Percentiles rank a stretch among this genome's conserved stretches.
These are phyloP conservation scores for Atrichornis clamosus DNA, from an alignment of 2,113 vertebrate genomes.

Conservation along the genomic window DNA sequence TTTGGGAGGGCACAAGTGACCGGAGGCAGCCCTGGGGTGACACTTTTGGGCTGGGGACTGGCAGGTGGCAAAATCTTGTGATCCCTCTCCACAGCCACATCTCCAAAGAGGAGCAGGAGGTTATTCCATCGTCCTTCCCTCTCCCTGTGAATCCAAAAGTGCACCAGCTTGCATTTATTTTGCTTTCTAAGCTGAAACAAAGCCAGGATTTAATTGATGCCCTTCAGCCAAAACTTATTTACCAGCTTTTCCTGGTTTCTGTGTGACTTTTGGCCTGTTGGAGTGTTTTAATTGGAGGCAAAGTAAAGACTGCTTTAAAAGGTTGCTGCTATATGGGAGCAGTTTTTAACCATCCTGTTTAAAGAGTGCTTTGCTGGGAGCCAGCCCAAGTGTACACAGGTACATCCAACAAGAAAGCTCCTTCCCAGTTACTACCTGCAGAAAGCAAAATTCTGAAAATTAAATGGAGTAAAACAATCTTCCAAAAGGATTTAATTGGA, in stretches of 20 bases:
- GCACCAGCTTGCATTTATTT: neutral
- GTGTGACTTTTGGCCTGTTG: neutral
- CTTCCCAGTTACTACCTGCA: neutral
- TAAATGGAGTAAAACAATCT: neutral
- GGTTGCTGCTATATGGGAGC: neutral
- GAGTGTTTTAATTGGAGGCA: neutral
- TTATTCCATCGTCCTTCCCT: neutral
- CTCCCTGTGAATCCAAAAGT: accelerated
- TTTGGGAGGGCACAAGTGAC: neutral
- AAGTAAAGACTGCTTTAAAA: neutral
- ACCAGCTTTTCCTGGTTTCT: neutral
- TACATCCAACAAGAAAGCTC: neutral
- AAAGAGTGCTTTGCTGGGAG: neutral
- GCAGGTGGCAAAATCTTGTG: neutral
- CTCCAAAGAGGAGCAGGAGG: neutral
- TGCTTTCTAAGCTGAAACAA: neutral
- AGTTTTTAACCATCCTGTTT: neutral
- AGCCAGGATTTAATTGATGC: slow-evolving; percentile 1
- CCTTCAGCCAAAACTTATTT: neutral
- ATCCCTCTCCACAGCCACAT: neutral
- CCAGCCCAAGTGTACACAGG: neutral
- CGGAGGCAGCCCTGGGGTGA: neutral
- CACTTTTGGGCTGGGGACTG: neutral
- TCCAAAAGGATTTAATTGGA: neutral
- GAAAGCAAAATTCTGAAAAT: neutral